Conservation (phyloP, 2,113 vertebrate species). For the Sus scrofa region DNA sequence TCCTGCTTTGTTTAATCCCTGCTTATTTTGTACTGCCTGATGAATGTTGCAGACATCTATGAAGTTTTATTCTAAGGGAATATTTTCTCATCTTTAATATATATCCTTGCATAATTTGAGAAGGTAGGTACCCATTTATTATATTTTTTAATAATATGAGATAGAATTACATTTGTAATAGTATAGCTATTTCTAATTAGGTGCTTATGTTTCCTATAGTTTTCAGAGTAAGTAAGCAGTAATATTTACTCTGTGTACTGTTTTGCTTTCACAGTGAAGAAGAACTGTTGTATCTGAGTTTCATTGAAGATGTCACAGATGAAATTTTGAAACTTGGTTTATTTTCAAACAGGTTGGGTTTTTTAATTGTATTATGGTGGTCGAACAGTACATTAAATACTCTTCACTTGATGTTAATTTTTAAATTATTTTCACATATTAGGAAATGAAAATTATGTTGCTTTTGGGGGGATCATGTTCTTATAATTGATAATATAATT, state of each 20-base stretch:
- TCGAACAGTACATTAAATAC: not conserved
- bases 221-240: not conserved
- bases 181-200: not conserved
- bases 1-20: not conserved
- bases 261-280: conserved; percentile 91
- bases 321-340: conserved; percentile 94
- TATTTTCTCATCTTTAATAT: conserved; percentile 28
- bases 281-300: conserved; percentile 94
- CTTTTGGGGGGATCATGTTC: not conserved
- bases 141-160: not conserved
- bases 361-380: not conserved
- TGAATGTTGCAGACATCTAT: not conserved
- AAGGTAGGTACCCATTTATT: not conserved
- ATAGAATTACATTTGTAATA: not conserved
- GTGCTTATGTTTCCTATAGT: not conserved
- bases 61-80: not conserved
- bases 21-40: not conserved
- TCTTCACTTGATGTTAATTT: not conserved
- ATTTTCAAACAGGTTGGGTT: conserved; percentile 94
- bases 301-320: conserved; percentile 95
- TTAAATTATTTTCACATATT: not conserved
- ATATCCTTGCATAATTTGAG: conserved; percentile 9
- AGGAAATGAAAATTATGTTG: conserved; percentile 44
- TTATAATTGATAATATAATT: conserved; percentile 27
- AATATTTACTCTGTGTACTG: conserved; percentile 16